Percentiles rank a stretch among this genome's conserved stretches.
Conservation (phyloP, 2,888 invertebrate genomes). For the Troilus luridus region DNA sequence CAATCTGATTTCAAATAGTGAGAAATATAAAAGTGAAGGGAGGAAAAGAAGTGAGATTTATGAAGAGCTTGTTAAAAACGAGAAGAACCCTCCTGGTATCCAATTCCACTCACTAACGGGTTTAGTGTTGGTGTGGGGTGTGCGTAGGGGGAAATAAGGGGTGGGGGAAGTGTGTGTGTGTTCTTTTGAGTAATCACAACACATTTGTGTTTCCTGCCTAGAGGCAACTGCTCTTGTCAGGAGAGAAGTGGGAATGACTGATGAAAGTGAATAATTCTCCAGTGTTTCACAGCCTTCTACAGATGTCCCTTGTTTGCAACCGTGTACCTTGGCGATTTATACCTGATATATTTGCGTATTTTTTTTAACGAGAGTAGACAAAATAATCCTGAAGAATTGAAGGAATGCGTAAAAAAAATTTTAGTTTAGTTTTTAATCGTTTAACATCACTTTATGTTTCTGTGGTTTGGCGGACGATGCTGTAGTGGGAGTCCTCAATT, state of each 20-base stretch:
- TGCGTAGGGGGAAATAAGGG: too few species aligned
- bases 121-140: neutral
- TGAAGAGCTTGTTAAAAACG: neutral
- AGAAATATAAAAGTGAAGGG: neutral
- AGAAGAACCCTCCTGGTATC: slow-evolving; percentile 5
- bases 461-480: too few species aligned
- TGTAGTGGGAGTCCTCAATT: too few species aligned
- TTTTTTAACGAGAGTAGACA: neutral
- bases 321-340: neutral
- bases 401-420: neutral
- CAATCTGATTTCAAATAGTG: neutral
- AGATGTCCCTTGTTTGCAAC: neutral
- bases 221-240: neutral
- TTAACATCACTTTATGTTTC: too few species aligned
- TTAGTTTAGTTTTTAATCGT: too few species aligned
- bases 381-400: neutral
- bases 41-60: neutral
- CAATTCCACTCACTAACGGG: slow-evolving; percentile 2
- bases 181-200: slow-evolving; percentile 34
- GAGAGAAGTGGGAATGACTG: slow-evolving; percentile 11
- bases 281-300: neutral
- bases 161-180: too few species aligned
- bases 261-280: slow-evolving; percentile 40
- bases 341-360: neutral
- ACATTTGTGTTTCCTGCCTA: neutral